These are phyloP conservation scores for Caenorhabditis briggsae DNA, from an alignment of 1,140 invertebrate species.

Conservation along the genomic window DNA sequence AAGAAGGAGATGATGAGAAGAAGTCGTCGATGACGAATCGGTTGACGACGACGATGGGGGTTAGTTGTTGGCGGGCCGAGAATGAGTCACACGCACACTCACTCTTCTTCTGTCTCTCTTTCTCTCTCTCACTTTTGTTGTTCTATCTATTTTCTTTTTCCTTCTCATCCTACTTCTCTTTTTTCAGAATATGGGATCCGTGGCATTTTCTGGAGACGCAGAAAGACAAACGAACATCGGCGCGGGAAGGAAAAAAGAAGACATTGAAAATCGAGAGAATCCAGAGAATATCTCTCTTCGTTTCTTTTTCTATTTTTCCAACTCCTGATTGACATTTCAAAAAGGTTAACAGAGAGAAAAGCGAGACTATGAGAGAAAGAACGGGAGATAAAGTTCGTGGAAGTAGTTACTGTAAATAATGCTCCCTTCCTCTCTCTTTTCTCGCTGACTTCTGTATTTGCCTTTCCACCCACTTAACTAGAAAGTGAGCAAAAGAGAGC, in stretches of 20 bases:
- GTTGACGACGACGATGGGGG: slow-evolving; percentile 51
- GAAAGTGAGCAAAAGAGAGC: background rate
- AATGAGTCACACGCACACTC: slow-evolving; percentile 54
- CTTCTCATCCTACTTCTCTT: slow-evolving; percentile 20
- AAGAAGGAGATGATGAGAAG: background rate
- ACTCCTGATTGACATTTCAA: slow-evolving; percentile 11
- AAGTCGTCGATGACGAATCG: slow-evolving; percentile 51
- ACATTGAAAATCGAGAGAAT: slow-evolving; percentile 46
- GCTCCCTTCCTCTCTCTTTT: slow-evolving; percentile 7
- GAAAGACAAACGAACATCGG: slow-evolving; percentile 2
- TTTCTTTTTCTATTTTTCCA: background rate
- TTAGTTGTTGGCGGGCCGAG: slow-evolving; percentile 52
- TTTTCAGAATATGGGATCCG: slow-evolving; percentile 27
- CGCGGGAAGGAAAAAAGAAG: slow-evolving; percentile 5
- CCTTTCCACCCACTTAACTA: slow-evolving; percentile 39
- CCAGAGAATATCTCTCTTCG: slow-evolving; percentile 6
- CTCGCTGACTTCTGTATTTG: slow-evolving; percentile 35
- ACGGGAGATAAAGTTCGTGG: slow-evolving; percentile 17
- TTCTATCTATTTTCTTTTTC: slow-evolving; percentile 5
- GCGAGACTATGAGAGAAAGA: background rate
- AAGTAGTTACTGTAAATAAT: slow-evolving; percentile 52
- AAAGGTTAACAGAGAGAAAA: slow-evolving; percentile 14
- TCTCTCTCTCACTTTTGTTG: slow-evolving; percentile 20
- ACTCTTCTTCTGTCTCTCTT: slow-evolving; percentile 31
- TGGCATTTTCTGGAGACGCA: slow-evolving; percentile 43